Evolutionary conservation across 2,113 vertebrate species (phyloP).

Genomic region (Tetraodon nigroviridis): DNA sequence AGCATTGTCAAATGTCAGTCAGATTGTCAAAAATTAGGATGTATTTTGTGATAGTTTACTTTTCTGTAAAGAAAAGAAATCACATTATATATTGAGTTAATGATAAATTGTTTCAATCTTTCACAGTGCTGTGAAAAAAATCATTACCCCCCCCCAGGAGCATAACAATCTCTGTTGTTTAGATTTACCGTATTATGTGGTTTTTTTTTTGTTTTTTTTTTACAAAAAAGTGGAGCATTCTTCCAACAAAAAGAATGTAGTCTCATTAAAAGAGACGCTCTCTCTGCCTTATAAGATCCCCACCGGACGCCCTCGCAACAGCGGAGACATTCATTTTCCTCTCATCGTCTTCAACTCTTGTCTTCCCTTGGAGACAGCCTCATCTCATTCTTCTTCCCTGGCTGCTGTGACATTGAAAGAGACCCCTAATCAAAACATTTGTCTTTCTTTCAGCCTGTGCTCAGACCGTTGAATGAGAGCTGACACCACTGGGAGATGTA

Average conservation of each 20-base stretch:
- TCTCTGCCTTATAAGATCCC: conserved; percentile 50
- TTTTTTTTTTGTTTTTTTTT: too few relatives aligned
- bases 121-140: neutral
- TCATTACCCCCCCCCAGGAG: neutral
- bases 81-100: neutral
- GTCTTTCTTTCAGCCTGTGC: conserved; percentile 71
- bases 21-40: too few relatives aligned
- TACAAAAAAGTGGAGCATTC: conserved; percentile 28
- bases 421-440: conserved; percentile 80
- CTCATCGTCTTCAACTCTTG: conserved; percentile 54
- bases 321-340: conserved; percentile 64
- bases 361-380: conserved; percentile 61
- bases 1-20: too few relatives aligned
- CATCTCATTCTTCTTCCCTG: conserved; percentile 58
- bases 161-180: neutral
- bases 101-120: neutral
- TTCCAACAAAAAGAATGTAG: conserved; percentile 1
- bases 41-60: neutral
- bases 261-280: conserved; percentile 52
- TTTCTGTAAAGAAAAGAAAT: too few relatives aligned
- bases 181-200: conserved; percentile 8
- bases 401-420: conserved; percentile 71
- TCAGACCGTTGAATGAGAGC: conserved; percentile 69
- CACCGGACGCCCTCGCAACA: conserved; percentile 50
- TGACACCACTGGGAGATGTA: conserved; percentile 72